A percentile compares a stretch with the other conserved stretches of the same genome.
Evolutionary conservation across 2,113 vertebrate species (phyloP).

Genomic region (Campylomormyrus numenius): DNA sequence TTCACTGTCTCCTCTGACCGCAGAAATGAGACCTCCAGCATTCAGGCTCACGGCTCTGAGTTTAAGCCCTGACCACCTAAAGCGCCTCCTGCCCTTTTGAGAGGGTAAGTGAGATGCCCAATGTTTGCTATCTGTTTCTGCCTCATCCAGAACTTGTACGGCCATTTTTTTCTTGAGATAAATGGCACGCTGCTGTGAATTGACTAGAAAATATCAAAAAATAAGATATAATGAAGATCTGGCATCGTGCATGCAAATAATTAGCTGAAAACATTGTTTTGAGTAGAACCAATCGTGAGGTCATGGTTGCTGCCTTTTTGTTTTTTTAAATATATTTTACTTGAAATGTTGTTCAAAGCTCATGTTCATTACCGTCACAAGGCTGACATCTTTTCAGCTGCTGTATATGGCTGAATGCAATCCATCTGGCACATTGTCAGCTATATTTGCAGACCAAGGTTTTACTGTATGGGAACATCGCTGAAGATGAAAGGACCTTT

Average conservation of each 20-base stretch:
- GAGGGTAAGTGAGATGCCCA: not conserved
- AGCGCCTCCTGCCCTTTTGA: not conserved
- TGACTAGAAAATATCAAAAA: not conserved
- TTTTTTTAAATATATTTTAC: not conserved
- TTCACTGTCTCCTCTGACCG: slow-evolving; percentile 43
- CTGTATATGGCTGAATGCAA: not conserved
- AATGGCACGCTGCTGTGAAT: not conserved
- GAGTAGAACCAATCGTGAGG: not conserved
- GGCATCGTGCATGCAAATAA: not conserved
- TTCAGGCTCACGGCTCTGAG: slow-evolving; percentile 7
- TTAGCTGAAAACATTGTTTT: not conserved
- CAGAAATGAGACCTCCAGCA: slow-evolving; percentile 23
- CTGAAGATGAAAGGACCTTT: not conserved
- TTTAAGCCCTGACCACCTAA: slow-evolving; percentile 9
- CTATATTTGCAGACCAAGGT: not conserved
- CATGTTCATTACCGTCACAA: not conserved
- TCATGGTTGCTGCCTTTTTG: not conserved
- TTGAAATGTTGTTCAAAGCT: not conserved
- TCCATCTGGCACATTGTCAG: not conserved
- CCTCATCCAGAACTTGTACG: not conserved
- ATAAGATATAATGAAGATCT: not conserved
- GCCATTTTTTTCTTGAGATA: not conserved
- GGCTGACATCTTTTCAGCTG: not conserved
- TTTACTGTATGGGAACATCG: not conserved
- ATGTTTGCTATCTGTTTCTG: not conserved